Evolutionary conservation across 2,113 vertebrate species (phyloP).

Genomic region (Planiliza haematocheilus): DNA sequence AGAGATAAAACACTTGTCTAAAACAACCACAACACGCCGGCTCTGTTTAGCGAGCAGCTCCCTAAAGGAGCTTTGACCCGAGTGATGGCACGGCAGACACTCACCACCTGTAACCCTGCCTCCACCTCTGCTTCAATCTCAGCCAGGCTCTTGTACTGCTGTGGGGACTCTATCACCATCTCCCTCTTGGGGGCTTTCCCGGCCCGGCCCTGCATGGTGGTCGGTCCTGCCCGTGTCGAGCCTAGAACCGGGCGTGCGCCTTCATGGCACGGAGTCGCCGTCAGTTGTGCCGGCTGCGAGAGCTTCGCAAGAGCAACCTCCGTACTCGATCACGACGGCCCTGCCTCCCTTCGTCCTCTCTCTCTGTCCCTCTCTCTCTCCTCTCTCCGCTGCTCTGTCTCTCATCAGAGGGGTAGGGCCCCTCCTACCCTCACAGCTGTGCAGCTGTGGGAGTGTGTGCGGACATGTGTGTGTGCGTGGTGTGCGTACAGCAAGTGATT

Average conservation of each 20-base stretch:
- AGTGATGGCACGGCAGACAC: slow-evolving; percentile 58
- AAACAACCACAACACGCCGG: slow-evolving; percentile 21
- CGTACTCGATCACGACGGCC: slow-evolving; percentile 52
- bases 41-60: not conserved
- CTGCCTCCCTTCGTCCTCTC: slow-evolving; percentile 53
- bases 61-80: not conserved
- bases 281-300: slow-evolving; percentile 18
- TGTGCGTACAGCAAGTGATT: slow-evolving; percentile 46
- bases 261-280: slow-evolving; percentile 45
- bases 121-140: slow-evolving; percentile 87
- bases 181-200: slow-evolving; percentile 88
- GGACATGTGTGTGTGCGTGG: slow-evolving; percentile 27
- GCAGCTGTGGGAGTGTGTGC: slow-evolving; percentile 49
- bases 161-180: slow-evolving; percentile 86
- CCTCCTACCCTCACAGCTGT: slow-evolving; percentile 81
- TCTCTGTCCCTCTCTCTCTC: slow-evolving; percentile 46
- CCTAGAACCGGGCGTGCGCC: slow-evolving; percentile 32
- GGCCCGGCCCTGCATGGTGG: slow-evolving; percentile 89
- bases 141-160: slow-evolving; percentile 85
- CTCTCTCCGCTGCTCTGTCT: slow-evolving; percentile 45
- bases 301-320: slow-evolving; percentile 57
- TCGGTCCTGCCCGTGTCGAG: slow-evolving; percentile 15
- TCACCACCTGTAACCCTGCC: slow-evolving; percentile 85
- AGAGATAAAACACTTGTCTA: slow-evolving; percentile 25
- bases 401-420: slow-evolving; percentile 62